phyloP scores from a whole-genome alignment of 2,888 invertebrate species.

The Nomada goodeniana region DNA sequence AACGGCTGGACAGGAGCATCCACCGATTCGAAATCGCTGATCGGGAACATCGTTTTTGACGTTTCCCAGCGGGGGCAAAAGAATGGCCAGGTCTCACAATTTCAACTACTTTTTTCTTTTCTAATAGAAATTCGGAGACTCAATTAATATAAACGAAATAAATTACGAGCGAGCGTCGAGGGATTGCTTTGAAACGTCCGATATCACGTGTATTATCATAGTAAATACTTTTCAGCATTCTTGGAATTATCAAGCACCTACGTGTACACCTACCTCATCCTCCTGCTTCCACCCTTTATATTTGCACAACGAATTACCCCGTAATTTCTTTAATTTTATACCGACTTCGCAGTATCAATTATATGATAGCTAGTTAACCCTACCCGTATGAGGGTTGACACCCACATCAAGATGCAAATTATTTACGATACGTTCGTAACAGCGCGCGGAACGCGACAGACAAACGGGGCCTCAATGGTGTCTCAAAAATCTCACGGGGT shows the following conservation, averaged over 20 bases:
- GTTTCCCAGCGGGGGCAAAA: slow-evolving; percentile 24
- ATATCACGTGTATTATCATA: too few relatives aligned
- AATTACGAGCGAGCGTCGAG: too few relatives aligned
- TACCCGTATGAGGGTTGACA: not conserved
- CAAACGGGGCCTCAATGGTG: slow-evolving; percentile 32
- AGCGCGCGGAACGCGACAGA: not conserved
- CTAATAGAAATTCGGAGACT: too few relatives aligned
- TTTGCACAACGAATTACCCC: too few relatives aligned
- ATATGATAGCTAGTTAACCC: not conserved
- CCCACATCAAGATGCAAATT: not conserved
- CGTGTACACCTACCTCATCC: too few relatives aligned
- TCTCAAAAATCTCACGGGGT: slow-evolving; percentile 64
- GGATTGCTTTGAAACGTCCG: too few relatives aligned
- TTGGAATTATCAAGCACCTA: too few relatives aligned
- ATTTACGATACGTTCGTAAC: slow-evolving; percentile 13
- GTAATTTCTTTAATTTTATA: not conserved
- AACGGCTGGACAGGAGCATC: slow-evolving; percentile 15
- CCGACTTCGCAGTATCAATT: not conserved
- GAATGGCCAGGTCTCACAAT: not conserved
- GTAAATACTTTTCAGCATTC: too few relatives aligned
- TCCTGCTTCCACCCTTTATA: too few relatives aligned
- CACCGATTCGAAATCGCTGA: slow-evolving; percentile 40
- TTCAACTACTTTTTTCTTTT: not conserved
- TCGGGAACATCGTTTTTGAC: slow-evolving; percentile 48
- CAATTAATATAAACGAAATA: too few relatives aligned